Evolutionary conservation across 2,797 vertebrate species (phyloP).

Genomic region (Melopsittacus undulatus): DNA sequence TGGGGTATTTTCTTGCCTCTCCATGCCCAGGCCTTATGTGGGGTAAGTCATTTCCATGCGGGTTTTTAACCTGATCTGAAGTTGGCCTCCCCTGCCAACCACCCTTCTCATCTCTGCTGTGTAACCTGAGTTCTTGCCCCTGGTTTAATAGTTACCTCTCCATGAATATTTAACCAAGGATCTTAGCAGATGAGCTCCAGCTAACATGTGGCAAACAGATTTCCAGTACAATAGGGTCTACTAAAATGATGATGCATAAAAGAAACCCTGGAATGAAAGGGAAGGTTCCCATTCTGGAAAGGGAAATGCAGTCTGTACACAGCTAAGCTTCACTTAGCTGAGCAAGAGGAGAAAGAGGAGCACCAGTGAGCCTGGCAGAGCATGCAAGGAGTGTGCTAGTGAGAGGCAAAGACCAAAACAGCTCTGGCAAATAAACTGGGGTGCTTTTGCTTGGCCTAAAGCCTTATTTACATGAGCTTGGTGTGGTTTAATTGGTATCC

Average conservation of each 20-base stretch:
- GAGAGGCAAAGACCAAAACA: background rate
- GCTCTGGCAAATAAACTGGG: background rate
- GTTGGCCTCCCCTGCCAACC: background rate
- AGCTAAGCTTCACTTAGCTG: background rate
- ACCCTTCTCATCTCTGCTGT: background rate
- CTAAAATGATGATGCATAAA: background rate
- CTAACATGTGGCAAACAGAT: conserved; percentile 74
- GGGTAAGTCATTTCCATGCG: background rate
- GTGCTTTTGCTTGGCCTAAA: background rate
- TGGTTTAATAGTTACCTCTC: conserved; percentile 20
- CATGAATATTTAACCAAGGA: conserved; percentile 75
- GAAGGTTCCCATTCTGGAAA: background rate
- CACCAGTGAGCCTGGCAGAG: background rate
- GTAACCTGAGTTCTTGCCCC: conserved; percentile 58
- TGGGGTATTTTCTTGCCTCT: background rate
- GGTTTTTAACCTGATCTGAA: conserved; percentile 32
- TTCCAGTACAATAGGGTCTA: conserved; percentile 53
- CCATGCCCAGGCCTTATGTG: background rate
- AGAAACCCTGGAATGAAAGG: conserved; percentile 2
- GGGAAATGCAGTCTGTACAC: background rate
- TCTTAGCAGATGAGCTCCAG: conserved; percentile 34
- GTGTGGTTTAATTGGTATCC: background rate
- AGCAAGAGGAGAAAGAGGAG: background rate
- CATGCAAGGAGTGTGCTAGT: background rate
- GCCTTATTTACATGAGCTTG: background rate